Conservation (phyloP, 2,888 invertebrate species). For the Cephus nigrinus region DNA sequence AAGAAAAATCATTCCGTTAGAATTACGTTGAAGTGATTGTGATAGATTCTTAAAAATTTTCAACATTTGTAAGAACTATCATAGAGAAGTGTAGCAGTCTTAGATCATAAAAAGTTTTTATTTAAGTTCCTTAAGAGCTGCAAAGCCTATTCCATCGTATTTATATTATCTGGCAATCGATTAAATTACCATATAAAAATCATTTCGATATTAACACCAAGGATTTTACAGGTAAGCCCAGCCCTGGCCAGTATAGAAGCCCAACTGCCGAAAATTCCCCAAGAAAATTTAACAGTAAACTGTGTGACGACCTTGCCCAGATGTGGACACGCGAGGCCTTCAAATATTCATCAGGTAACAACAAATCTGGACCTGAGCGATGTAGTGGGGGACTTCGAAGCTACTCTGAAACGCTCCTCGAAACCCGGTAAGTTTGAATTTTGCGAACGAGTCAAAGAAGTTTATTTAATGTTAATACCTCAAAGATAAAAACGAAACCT, state of each 20-base stretch:
- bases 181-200: background rate
- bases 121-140: background rate
- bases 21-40: background rate
- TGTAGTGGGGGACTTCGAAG: conserved; percentile 79
- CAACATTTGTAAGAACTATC: background rate
- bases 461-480: background rate
- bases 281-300: conserved; percentile 39
- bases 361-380: conserved; percentile 56
- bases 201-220: background rate
- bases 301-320: conserved; percentile 37
- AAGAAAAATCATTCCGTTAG: conserved; percentile 17
- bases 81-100: background rate
- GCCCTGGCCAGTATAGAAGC: conserved; percentile 43
- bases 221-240: conserved; percentile 48
- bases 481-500: background rate
- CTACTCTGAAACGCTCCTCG: conserved; percentile 70
- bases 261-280: conserved; percentile 47
- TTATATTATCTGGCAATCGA: background rate
- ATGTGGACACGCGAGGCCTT: conserved; percentile 34
- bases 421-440: conserved; percentile 32
- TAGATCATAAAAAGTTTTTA: background rate
- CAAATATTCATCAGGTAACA: background rate
- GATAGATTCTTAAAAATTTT: background rate
- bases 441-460: background rate
- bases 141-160: background rate